Evolutionary conservation across 2,797 vertebrate genomes (phyloP), one percentile per base, ranked within the genome.

Genomic region (Strix occidentalis): DNA sequence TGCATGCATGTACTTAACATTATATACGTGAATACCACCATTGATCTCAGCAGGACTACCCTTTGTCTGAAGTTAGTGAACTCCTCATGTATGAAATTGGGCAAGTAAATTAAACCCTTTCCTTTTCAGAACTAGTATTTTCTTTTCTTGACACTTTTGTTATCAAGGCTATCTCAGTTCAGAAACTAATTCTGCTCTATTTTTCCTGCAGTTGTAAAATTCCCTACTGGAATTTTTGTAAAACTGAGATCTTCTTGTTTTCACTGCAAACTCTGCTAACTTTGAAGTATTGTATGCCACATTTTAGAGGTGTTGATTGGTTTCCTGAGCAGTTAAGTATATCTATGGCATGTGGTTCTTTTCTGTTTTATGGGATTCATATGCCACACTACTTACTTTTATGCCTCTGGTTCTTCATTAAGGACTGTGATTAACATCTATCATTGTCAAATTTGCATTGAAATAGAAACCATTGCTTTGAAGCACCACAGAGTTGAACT

Each of bases 381-480:
- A 96, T 87, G 90, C 84, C 90, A 84, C 88, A 93, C 90, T 76
- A 87, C 63, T 96, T 88, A 94, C 80, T 96, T 96, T 96, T 94
- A 95, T 88, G 81, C 70, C 48, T 94, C 77, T 82, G 35, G 28
- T 96, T 96, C 93, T 93, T 95, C 54, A 1, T 96, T 96, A 96
- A 92, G 58, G 58, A 76, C 74, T 45, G 70, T 96, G 93, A 97
- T 96, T 95, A 96, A 89, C 81, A 96, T 93, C 74, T 93, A 84
- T 97, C 95, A 94, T 89, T 94, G 95, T 96, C 96, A 96, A 96
- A 96, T 96, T 97, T 97, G 88, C 95, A 96, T 92, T 96, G 94
- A 96, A 97, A 94, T 96, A 94, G 94, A 93, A 97, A 93, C 92
- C 96, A 89, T 77, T 82, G 84, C 93, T 97, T 97, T 96, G 95